Evolutionary conservation across 2,113 vertebrate genomes (phyloP).

Genomic region (Bufo gargarizans): DNA sequence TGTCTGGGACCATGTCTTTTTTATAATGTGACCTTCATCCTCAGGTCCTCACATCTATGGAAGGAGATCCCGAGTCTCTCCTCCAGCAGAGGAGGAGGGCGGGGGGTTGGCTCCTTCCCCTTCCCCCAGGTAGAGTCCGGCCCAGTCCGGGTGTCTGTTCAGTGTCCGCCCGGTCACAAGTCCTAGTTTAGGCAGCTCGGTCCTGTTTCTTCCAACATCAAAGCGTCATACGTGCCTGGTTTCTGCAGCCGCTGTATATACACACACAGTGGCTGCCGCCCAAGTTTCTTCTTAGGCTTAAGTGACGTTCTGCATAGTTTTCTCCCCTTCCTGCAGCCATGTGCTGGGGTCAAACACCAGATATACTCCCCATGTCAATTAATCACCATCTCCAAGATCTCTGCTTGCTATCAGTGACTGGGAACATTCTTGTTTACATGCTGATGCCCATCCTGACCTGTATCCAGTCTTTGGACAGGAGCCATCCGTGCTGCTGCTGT

Average conservation of each 20-base stretch:
- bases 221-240: constrained; percentile 17
- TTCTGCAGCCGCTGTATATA: constrained; percentile 14
- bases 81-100: background rate
- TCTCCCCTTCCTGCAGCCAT: background rate
- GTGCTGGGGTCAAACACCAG: background rate
- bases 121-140: background rate
- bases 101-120: background rate
- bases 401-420: background rate
- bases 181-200: constrained; percentile 40
- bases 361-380: no score
- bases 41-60: background rate
- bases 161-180: constrained; percentile 34
- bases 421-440: background rate
- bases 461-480: no score
- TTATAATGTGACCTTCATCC: background rate
- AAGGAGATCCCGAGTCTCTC: background rate
- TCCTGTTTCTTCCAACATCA: constrained; percentile 4
- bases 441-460: no score
- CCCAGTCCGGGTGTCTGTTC: constrained; percentile 1
- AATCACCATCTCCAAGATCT: background rate
- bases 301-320: background rate
- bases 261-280: constrained; percentile 21
- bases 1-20: no score
- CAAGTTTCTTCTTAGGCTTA: background rate
- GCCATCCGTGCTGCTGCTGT: no score